Evolutionary conservation across 2,888 invertebrate species (phyloP), one percentile per base, ranked within the genome.

Genomic region (Teinopalpus imperialis): DNA sequence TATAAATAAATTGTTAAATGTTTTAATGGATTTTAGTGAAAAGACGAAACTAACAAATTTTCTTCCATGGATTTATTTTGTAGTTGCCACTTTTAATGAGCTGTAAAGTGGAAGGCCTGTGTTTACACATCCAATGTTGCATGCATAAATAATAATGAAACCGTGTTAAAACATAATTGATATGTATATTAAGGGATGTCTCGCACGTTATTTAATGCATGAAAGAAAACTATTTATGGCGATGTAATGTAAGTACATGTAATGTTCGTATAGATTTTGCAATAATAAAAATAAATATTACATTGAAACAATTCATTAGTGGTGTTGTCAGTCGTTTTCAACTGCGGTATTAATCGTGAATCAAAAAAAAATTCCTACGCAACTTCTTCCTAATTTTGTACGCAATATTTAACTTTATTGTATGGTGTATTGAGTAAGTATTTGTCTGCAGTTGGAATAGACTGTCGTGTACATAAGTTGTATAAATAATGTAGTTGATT

Each of bases 231-330:
- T 27, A 43, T 34, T 34, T 30, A 24, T 26, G 26, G 18, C 31
- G 24, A 24, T 26, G 26, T 39, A 32, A 39, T 32, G 13, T 45
- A 45, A 32, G 18, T 39, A 39, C 31, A 10, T 31, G n/a, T 39
- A 39, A 45, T 16, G 23, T 43, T 43, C 21, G 14, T 26, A 32
- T 39, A 32, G 14, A 39, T 13, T 39, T 26, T 32, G 32, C 26
- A 39, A 39, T 44, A 39, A 32, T 32, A 21, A 27, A 36, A n/a
- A 32, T 37, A 27, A 16, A 27, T 41, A n/a, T 14, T 30, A 18
- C 14, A 4, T 20, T 29, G 6, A 32, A 31, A 13, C 5, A 5
- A 20, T 12, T 29, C 20, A 13, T n/a, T 40, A 29, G 8, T 40
- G 20, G n/a, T 16, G 2, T 32, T 24, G 18, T 24, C 31, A 1